Percentiles rank a stretch among this genome's conserved stretches.
Conservation (phyloP, 1,140 invertebrate genomes). For the Mizuhopecten yessoensis region DNA sequence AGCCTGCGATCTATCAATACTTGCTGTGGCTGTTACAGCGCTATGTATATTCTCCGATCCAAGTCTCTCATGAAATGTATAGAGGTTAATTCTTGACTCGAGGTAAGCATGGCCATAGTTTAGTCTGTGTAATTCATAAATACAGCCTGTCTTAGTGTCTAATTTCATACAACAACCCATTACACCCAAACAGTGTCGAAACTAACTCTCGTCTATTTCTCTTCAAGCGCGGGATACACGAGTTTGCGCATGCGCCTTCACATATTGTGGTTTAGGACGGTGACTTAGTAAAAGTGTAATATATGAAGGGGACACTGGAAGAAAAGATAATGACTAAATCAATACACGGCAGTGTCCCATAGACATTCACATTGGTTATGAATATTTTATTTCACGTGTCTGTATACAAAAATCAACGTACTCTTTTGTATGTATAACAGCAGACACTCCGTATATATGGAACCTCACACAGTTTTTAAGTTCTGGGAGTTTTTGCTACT, state of each 20-base stretch:
- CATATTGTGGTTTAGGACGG: background rate
- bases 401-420: background rate
- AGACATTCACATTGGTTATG: background rate
- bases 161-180: background rate
- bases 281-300: constrained; percentile 10
- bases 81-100: background rate
- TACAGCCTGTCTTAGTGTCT: background rate
- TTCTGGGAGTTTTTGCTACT: too few relatives aligned
- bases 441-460: too few relatives aligned
- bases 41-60: background rate
- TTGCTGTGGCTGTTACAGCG: background rate
- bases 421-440: too few relatives aligned
- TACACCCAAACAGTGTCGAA: background rate
- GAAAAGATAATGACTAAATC: constrained; percentile 23
- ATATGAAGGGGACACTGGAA: background rate
- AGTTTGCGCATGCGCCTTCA: background rate
- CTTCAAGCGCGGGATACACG: background rate
- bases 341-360: background rate
- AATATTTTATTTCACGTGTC: background rate
- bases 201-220: constrained; percentile 16
- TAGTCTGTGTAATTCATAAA: background rate
- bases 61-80: background rate
- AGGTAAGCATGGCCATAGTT: background rate
- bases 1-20: constrained; percentile 32
- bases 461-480: too few relatives aligned